phyloP scores from a whole-genome alignment of 2,888 invertebrate genomes.

The Megalurothrips usitatus region DNA sequence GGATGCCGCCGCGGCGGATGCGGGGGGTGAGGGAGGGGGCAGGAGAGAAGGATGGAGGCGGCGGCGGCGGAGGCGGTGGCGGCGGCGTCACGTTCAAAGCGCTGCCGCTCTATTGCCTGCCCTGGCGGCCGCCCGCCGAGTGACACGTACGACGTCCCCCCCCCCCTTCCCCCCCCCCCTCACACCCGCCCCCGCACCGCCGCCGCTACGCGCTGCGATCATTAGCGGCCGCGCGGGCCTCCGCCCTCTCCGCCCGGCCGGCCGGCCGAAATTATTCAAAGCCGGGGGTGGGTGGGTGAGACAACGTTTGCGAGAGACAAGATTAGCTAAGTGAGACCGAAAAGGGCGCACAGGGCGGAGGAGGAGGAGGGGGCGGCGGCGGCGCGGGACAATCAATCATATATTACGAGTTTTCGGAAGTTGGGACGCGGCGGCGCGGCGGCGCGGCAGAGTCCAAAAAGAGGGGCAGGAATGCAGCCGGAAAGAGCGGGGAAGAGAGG shows the following conservation, averaged over 20 bases:
- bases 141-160: neutral
- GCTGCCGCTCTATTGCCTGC: neutral
- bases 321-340: slow-evolving; percentile 22
- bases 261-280: neutral
- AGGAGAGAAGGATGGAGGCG: neutral
- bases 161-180: neutral
- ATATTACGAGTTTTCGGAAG: slow-evolving; percentile 23
- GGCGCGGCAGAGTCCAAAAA: no score
- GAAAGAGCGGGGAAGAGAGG: neutral
- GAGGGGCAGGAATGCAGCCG: neutral
- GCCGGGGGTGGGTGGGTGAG: neutral
- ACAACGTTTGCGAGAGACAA: slow-evolving; percentile 22
- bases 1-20: no score
- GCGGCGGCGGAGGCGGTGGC: neutral
- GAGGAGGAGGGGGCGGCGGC: neutral
- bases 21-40: neutral
- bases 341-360: neutral
- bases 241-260: neutral
- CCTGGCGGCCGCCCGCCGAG: neutral
- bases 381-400: slow-evolving; percentile 8
- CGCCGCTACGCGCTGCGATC: neutral
- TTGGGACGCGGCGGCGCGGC: neutral
- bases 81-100: neutral
- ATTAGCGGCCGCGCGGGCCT: neutral
- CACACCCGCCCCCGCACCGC: neutral